Evolutionary conservation across 1,140 invertebrate genomes (phyloP).

Genomic region (Meloidogyne hapla): DNA sequence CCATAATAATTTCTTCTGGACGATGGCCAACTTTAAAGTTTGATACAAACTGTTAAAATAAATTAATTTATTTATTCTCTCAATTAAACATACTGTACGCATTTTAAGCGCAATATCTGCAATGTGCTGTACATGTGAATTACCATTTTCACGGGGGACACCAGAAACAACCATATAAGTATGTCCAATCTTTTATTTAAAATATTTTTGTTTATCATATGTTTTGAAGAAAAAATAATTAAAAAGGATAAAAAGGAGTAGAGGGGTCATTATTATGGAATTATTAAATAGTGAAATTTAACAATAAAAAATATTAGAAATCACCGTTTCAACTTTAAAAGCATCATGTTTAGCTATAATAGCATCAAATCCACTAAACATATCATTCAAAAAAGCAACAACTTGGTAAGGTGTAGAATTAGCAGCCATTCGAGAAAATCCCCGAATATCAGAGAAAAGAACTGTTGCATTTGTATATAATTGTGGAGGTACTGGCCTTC

Average conservation of each 20-base stretch:
- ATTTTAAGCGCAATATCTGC: slow-evolving; percentile 82
- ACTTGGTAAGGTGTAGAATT: slow-evolving; percentile 61
- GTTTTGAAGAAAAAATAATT: too few species aligned
- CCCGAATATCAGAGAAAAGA: slow-evolving; percentile 64
- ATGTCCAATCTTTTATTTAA: slow-evolving; percentile 74
- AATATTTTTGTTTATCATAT: background rate
- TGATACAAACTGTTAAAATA: slow-evolving; percentile 77
- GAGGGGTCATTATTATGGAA: too few species aligned
- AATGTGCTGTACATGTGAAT: slow-evolving; percentile 69
- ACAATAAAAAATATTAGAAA: background rate
- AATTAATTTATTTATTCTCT: background rate
- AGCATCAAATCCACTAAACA: slow-evolving; percentile 63
- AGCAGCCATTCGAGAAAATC: slow-evolving; percentile 58
- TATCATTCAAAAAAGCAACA: slow-evolving; percentile 60
- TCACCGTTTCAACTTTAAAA: slow-evolving; percentile 59
- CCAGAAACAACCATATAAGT: slow-evolving; percentile 82
- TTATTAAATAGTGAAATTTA: too few species aligned
- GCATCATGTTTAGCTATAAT: slow-evolving; percentile 64
- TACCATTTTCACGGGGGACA: slow-evolving; percentile 77
- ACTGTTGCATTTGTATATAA: slow-evolving; percentile 65
- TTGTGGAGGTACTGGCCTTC: slow-evolving; percentile 64
- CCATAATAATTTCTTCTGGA: slow-evolving; percentile 79
- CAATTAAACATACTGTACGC: slow-evolving; percentile 48
- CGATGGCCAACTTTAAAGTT: slow-evolving; percentile 87
- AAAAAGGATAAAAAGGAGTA: too few species aligned